Percentiles rank a stretch among this genome's conserved stretches.
phyloP scores from a whole-genome alignment of 2,797 vertebrate species.

The Cheracebus regulus region DNA sequence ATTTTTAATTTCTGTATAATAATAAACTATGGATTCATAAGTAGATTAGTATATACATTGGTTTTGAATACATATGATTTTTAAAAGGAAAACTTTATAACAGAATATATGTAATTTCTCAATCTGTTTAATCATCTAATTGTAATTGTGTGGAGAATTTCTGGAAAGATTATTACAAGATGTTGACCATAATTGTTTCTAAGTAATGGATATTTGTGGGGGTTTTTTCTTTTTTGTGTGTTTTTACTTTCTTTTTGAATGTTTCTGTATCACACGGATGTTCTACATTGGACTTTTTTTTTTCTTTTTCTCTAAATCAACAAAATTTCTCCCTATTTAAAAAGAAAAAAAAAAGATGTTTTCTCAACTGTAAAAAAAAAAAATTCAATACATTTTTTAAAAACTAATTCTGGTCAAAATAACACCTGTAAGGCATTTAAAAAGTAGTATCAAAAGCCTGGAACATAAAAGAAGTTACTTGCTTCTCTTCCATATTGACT shows the following conservation, averaged over 20 bases:
- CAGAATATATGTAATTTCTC: neutral
- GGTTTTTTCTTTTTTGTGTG: accelerated
- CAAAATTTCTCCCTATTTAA: neutral
- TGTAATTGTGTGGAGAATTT: neutral
- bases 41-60: neutral
- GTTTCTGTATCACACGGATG: neutral
- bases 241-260: neutral
- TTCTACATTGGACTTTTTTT: neutral
- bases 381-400: neutral
- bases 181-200: neutral
- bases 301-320: neutral
- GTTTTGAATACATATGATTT: neutral
- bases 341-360: neutral
- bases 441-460: neutral
- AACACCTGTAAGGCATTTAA: neutral
- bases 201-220: neutral
- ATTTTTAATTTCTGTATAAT: neutral
- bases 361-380: neutral
- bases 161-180: neutral
- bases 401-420: neutral
- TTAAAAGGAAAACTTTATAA: neutral
- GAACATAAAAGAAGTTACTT: neutral
- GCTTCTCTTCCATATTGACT: neutral
- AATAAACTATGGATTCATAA: neutral
- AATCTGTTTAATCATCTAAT: neutral